Conservation (phyloP, 2,113 vertebrate species). For the Lamprotornis superbus region DNA sequence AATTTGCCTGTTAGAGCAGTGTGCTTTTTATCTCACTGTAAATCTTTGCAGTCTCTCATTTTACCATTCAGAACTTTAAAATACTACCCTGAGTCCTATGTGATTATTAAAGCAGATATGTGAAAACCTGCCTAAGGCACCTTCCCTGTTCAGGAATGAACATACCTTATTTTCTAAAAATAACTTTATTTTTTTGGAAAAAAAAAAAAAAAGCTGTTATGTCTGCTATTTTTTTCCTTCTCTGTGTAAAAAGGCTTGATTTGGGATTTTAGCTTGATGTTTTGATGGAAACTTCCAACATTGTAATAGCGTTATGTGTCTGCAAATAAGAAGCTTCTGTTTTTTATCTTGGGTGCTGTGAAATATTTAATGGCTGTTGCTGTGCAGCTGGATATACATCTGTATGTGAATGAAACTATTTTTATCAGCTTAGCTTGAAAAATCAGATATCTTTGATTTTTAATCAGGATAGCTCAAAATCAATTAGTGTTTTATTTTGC, state of each 20-base stretch:
- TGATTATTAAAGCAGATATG: background rate
- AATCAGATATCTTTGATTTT: slow-evolving; percentile 57
- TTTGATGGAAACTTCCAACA: slow-evolving; percentile 16
- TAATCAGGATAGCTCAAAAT: slow-evolving; percentile 57
- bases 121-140: slow-evolving; percentile 7
- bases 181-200: background rate
- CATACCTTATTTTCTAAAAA: slow-evolving; percentile 14
- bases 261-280: background rate
- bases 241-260: background rate
- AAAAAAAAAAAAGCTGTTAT: background rate
- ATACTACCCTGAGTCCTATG: background rate
- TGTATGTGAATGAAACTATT: slow-evolving; percentile 67
- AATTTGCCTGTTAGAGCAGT: slow-evolving; percentile 39
- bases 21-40: slow-evolving; percentile 41
- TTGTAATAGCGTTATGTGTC: background rate
- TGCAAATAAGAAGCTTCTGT: slow-evolving; percentile 39
- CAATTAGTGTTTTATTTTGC: slow-evolving; percentile 66
- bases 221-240: background rate
- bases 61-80: slow-evolving; percentile 44
- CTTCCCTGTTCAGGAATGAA: slow-evolving; percentile 25
- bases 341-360: slow-evolving; percentile 23
- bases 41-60: background rate
- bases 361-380: slow-evolving; percentile 67
- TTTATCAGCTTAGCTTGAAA: slow-evolving; percentile 59
- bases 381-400: slow-evolving; percentile 62